A percentile compares a stretch with the other conserved stretches of the same genome.
Conservation (phyloP, 2,888 invertebrate genomes). For the Atrina japonica region DNA sequence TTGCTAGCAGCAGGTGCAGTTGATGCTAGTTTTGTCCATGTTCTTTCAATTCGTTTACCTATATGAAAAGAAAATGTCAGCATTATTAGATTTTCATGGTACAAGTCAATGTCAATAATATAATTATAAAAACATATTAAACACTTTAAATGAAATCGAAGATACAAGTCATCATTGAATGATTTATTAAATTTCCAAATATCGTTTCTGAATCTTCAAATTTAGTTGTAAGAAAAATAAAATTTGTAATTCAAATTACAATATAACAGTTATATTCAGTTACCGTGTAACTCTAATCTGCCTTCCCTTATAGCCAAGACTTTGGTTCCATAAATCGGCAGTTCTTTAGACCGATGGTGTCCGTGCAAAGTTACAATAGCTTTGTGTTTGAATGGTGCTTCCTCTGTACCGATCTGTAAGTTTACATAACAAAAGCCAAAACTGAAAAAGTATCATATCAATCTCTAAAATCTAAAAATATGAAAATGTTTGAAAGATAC, state of each 20-base stretch:
- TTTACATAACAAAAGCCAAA: background rate
- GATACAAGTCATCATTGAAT: too few relatives aligned
- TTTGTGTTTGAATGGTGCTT: conserved; percentile 70
- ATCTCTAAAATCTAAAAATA: too few relatives aligned
- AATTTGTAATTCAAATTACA: too few relatives aligned
- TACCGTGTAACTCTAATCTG: conserved; percentile 76
- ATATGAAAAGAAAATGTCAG: background rate
- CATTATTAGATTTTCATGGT: too few relatives aligned
- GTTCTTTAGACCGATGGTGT: conserved; percentile 68
- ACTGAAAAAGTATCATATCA: background rate
- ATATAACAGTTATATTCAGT: conserved; percentile 7
- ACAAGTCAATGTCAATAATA: too few relatives aligned
- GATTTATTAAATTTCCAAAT: too few relatives aligned
- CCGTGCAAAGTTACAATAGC: conserved; percentile 75
- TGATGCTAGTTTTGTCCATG: conserved; percentile 53
- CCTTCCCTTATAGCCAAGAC: conserved; percentile 76
- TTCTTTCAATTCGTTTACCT: conserved; percentile 51
- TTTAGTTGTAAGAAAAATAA: too few relatives aligned
- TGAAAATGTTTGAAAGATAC: too few relatives aligned
- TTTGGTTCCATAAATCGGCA: conserved; percentile 78
- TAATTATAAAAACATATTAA: too few relatives aligned
- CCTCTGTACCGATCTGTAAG: conserved; percentile 74
- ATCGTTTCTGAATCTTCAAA: too few relatives aligned
- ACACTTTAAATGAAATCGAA: too few relatives aligned
- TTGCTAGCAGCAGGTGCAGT: conserved; percentile 47